Conservation (phyloP, 2,888 invertebrate genomes). For the Acronicta aceris region DNA sequence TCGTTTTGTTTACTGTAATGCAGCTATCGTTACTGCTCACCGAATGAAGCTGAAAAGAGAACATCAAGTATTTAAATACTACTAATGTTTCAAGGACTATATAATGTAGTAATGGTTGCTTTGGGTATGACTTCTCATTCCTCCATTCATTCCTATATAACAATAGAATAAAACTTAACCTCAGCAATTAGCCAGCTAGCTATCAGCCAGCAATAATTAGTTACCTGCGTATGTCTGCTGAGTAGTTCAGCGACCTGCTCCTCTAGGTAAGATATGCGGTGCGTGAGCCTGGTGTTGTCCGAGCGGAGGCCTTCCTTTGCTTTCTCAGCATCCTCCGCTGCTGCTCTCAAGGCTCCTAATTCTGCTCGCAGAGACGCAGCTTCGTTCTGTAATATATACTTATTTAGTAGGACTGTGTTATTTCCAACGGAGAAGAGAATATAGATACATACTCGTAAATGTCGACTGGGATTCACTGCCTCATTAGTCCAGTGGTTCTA, state of each 20-base stretch:
- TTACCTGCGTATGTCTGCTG: conserved; percentile 79
- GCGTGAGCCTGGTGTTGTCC: conserved; percentile 95
- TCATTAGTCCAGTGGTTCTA: too few relatives aligned
- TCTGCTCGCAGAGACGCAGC: conserved; percentile 89
- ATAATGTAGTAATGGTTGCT: too few relatives aligned
- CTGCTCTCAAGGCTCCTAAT: conserved; percentile 88
- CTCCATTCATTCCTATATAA: too few relatives aligned
- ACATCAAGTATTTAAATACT: too few relatives aligned
- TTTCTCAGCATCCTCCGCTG: conserved; percentile 90
- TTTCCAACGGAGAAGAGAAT: too few relatives aligned
- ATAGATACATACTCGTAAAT: too few relatives aligned
- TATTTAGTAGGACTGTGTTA: too few relatives aligned
- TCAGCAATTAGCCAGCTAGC: too few relatives aligned
- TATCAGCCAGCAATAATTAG: not conserved
- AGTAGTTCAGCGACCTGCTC: conserved; percentile 93
- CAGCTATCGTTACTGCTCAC: conserved; percentile 82
- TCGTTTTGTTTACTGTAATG: conserved; percentile 89
- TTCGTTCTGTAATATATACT: conserved; percentile 79
- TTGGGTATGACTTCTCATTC: too few relatives aligned
- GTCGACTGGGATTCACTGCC: too few relatives aligned
- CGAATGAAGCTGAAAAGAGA: conserved; percentile 72
- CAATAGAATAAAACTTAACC: too few relatives aligned
- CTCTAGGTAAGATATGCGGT: conserved; percentile 96
- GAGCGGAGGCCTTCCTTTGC: conserved; percentile 91
- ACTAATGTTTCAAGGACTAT: too few relatives aligned